These are phyloP conservation scores for Lophius americanus DNA, from an alignment of 2,797 vertebrate species.

Conservation along the genomic window DNA sequence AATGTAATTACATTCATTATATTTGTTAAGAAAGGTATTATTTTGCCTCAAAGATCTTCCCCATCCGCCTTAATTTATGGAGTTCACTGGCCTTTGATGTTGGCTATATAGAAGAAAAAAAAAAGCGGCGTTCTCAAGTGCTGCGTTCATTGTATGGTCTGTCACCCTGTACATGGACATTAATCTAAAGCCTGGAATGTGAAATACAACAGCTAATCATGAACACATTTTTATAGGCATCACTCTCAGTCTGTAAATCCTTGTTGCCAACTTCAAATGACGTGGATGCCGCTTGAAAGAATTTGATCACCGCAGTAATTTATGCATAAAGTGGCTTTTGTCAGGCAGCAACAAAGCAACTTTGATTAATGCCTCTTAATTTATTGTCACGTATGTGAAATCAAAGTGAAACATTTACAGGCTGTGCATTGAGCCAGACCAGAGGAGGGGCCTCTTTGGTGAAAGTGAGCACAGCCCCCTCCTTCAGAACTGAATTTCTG, in stretches of 20 bases:
- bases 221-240: slow-evolving; percentile 42
- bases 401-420: slow-evolving; percentile 96
- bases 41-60: not conserved
- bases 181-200: slow-evolving; percentile 38
- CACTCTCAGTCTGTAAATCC: slow-evolving; percentile 86
- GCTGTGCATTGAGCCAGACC: slow-evolving; percentile 89
- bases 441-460: slow-evolving; percentile 76
- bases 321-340: slow-evolving; percentile 91
- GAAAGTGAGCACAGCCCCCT: slow-evolving; percentile 50
- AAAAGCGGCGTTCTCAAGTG: slow-evolving; percentile 3
- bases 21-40: not conserved
- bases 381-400: slow-evolving; percentile 96
- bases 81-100: slow-evolving; percentile 26
- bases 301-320: slow-evolving; percentile 90
- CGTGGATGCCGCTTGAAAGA: slow-evolving; percentile 83
- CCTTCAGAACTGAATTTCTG: slow-evolving; percentile 48
- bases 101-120: not conserved
- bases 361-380: slow-evolving; percentile 95
- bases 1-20: not conserved
- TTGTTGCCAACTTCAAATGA: slow-evolving; percentile 87
- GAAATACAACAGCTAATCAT: slow-evolving; percentile 51
- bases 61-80: slow-evolving; percentile 2
- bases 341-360: slow-evolving; percentile 87
- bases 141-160: slow-evolving; percentile 17
- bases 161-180: slow-evolving; percentile 21